Evolutionary conservation across 2,113 vertebrate species (phyloP), one percentile per base, ranked within the genome.

Genomic region (Corvus hawaiiensis): DNA sequence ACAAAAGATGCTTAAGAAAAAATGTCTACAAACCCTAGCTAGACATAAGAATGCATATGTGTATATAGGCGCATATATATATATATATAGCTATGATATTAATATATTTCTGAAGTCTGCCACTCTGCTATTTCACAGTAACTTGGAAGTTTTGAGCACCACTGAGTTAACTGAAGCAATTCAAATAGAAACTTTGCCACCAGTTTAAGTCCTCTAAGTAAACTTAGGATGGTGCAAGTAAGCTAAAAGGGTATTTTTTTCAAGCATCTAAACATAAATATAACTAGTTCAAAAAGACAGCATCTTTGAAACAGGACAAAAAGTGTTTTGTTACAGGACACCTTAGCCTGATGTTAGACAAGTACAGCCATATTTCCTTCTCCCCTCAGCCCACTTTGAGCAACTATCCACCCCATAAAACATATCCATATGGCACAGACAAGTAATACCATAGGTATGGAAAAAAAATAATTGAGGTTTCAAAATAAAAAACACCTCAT

Each of bases 361-460:
- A 46, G n/a, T 32, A 54, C 24, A 84, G 32, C 26, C 32, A 4
- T 10, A 10, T 33, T 56, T 72, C 14, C 54, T 61, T 68, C 62
- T 54, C 19, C 15, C 18, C 18, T 54, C 23, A 48, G 41, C 15
- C 26, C 24, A n/a, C 39, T 80, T 12, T 9, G 3, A 49, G 13
- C 14, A 8, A 41, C 33, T 16, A 28, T 19, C 33, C 20, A 80
- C 9, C 5, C 24, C 26, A 41, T 9, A 15, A 61, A 73, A 80
- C 11, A 52, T 14, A 44, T 33, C 17, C 1, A 0, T 26, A 41
- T 16, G 15, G 41, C 63, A 92, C 0, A 82, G 33, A 26, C 21
- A 72, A 79, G 13, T 37, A 83, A 78, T 33, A 71, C 3, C 23
- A 39, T 1, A 27, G 11, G 26, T 39, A 69, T 7, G 5, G 7